Percentiles rank a stretch among this genome's conserved stretches.
Conservation (phyloP, 1,140 invertebrate genomes). For the Neuroterus valhalla region DNA sequence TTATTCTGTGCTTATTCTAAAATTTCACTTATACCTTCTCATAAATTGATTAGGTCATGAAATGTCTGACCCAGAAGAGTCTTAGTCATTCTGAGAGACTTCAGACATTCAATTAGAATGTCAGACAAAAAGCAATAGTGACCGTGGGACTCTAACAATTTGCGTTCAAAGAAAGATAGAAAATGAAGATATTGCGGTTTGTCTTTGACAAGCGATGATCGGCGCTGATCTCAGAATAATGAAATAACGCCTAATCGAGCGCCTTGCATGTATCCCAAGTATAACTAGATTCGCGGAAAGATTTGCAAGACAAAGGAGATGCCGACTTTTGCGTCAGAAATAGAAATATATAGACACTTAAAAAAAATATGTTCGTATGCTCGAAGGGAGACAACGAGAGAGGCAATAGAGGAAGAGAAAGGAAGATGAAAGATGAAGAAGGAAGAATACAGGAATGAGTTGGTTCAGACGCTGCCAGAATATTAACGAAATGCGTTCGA, state of each 20-base stretch:
- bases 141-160: not conserved
- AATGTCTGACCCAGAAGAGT: no score
- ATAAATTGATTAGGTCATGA: no score
- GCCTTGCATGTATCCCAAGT: not conserved
- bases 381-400: not conserved
- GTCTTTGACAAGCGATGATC: not conserved
- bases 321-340: constrained; percentile 13
- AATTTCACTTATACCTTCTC: no score
- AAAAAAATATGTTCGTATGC: not conserved
- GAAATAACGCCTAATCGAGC: constrained; percentile 6
- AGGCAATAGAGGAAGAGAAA: constrained; percentile 21
- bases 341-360: not conserved
- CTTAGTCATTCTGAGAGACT: no score
- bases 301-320: constrained; percentile 1
- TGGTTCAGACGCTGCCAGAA: constrained; percentile 41
- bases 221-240: constrained; percentile 10
- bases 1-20: no score
- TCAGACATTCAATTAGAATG: not conserved
- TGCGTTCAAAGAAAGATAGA: not conserved
- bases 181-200: not conserved
- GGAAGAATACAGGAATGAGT: constrained; percentile 33
- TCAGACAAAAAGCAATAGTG: not conserved
- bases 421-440: not conserved
- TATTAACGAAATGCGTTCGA: constrained; percentile 57
- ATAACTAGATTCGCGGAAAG: constrained; percentile 1